Base-by-base conservation (phyloP, 2,888 invertebrate genomes). In the Dendrolimus houi region DNA sequence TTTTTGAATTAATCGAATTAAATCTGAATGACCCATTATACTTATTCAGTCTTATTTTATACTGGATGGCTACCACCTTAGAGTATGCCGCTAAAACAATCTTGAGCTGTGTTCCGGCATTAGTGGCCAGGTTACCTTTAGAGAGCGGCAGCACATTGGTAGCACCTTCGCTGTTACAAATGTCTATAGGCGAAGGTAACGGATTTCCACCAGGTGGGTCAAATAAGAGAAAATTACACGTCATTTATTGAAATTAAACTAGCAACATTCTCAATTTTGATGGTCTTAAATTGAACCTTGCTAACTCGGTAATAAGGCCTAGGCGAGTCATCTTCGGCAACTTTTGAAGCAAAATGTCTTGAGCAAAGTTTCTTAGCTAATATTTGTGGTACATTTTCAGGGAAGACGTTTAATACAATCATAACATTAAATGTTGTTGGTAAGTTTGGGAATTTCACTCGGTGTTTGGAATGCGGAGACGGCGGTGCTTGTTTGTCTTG, bases 371-470 rank as follows among this genome's bases (percentile, higher is more conserved):
- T 76, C 78, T 77, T 69, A 74, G 79, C 78, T 80, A 79, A 81
- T 81, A 81, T 81, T 81, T 81, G 79, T 70, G 76, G 76, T 77
- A 78, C 75, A 76, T 80, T 81, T 81, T 79, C 78, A 70, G 64
- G 69, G 76, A 79, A 79, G 74, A 79, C 74, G 75, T 79, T 81
- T 81, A 81, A 81, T 81, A 79, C 79, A 81, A 81, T 79, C 80
- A 81, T 76, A 81, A 82, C 78, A 80, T 79, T 74, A 71, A 76
- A 75, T 77, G 81, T 79, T 78, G 77, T 76, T 75, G 66, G 67
- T 63, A 75, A 80, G 75, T 80, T 78, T 72, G 72, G 42, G n/a
- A 41, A 17, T 58, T 56, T 57, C 53, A 12, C 41, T 52, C n/a
- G 55, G 53, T 42, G 47, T 47, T 47, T 47, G 9, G 47, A 47